These are phyloP conservation scores for Endomychus coccineus DNA, from an alignment of 2,888 invertebrate species.

Conservation along the genomic window DNA sequence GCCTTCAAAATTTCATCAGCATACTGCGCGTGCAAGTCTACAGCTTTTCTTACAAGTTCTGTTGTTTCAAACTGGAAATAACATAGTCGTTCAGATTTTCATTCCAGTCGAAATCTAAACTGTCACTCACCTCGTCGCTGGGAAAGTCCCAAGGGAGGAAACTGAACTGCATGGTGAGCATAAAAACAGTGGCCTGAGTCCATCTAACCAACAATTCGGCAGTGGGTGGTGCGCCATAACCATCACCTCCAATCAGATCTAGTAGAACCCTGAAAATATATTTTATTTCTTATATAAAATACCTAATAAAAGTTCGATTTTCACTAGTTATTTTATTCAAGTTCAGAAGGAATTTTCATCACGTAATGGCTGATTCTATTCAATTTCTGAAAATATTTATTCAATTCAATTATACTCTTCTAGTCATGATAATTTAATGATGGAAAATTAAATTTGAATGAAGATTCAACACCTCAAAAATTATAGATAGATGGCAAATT, in stretches of 20 bases:
- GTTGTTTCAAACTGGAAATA: conserved; percentile 47
- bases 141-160: conserved; percentile 68
- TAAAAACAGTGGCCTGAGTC: conserved; percentile 69
- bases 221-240: conserved; percentile 40
- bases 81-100: neutral
- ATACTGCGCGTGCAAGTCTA: conserved; percentile 57
- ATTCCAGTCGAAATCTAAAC: conserved; percentile 6
- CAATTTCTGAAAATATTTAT: conserved; percentile 1
- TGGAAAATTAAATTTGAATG: too few species aligned
- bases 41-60: conserved; percentile 55
- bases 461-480: too few species aligned
- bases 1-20: conserved; percentile 55
- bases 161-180: conserved; percentile 75
- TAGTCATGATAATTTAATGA: too few species aligned
- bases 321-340: too few species aligned
- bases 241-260: conserved; percentile 65
- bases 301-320: too few species aligned
- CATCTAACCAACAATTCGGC: conserved; percentile 68
- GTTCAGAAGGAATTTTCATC: too few species aligned
- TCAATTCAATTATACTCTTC: too few species aligned
- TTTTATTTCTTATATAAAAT: too few species aligned
- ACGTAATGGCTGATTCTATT: too few species aligned
- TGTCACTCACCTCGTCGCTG: conserved; percentile 37
- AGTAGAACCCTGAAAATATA: conserved; percentile 53
- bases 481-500: too few species aligned